Percentiles rank a stretch among this genome's conserved stretches.
These are phyloP conservation scores for Seriola aureovittata DNA, from an alignment of 2,113 vertebrate species.

Conservation along the genomic window DNA sequence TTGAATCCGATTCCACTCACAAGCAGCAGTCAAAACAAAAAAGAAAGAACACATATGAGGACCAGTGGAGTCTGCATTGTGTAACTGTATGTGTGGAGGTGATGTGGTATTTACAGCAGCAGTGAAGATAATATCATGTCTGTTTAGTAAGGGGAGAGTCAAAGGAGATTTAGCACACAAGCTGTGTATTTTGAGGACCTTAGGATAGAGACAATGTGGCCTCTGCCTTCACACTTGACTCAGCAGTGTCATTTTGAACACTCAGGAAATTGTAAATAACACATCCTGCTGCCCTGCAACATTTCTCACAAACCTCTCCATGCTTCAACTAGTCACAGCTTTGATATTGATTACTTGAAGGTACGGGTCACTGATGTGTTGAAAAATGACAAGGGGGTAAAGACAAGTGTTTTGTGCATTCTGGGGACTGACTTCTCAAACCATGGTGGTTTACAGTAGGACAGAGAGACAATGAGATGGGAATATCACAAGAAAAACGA, in stretches of 20 bases:
- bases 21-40: not conserved
- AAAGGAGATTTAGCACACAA: not conserved
- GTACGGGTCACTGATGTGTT: slow-evolving; percentile 25
- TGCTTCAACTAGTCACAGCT: slow-evolving; percentile 28
- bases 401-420: slow-evolving; percentile 11
- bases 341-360: slow-evolving; percentile 38
- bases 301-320: slow-evolving; percentile 39
- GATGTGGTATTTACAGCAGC: not conserved
- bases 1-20: not conserved
- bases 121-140: slow-evolving; percentile 2
- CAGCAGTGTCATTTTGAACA: slow-evolving; percentile 33
- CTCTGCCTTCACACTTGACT: slow-evolving; percentile 34
- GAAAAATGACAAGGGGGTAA: slow-evolving; percentile 35
- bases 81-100: not conserved
- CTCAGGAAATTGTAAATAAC: slow-evolving; percentile 31
- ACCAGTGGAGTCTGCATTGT: not conserved
- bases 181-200: slow-evolving; percentile 12
- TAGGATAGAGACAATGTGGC: not conserved
- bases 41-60: not conserved
- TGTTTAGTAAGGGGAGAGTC: not conserved
- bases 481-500: slow-evolving; percentile 2
- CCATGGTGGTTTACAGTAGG: not conserved
- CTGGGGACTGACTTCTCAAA: slow-evolving; percentile 14
- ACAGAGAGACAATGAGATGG: not conserved
- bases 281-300: slow-evolving; percentile 27